Percentiles rank a stretch among this genome's conserved stretches.
Evolutionary conservation across 2,797 vertebrate genomes (phyloP).

Genomic region (Phataginus tetradactyla): DNA sequence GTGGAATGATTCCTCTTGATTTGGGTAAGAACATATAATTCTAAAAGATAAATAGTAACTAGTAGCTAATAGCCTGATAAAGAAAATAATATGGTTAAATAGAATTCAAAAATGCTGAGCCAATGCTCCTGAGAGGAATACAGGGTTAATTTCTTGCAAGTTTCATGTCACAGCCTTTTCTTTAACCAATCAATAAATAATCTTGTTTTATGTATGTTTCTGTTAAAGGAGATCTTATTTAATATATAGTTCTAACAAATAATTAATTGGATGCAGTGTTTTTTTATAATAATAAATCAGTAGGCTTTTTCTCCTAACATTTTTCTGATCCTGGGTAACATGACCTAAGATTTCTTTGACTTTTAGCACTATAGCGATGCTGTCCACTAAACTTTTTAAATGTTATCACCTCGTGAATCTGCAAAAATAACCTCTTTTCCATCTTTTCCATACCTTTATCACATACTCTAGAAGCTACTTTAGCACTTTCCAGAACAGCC

Average conservation of each 20-base stretch:
- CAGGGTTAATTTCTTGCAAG: background rate
- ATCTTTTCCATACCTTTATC: background rate
- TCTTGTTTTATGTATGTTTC: background rate
- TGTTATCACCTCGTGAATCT: background rate
- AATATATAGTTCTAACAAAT: background rate
- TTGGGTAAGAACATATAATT: background rate
- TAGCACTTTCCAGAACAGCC: background rate
- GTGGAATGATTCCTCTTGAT: background rate
- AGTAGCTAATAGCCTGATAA: background rate
- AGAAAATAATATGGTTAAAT: background rate
- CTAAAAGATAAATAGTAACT: background rate
- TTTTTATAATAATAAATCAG: background rate
- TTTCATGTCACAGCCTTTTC: background rate
- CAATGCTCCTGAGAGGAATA: background rate
- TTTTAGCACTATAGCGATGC: background rate
- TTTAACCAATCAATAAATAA: background rate
- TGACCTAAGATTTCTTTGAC: background rate
- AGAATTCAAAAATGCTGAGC: background rate
- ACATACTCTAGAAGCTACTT: background rate
- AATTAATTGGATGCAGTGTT: background rate
- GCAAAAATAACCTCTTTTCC: background rate
- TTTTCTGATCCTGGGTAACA: background rate
- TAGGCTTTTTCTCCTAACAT: background rate
- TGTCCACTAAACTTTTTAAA: background rate
- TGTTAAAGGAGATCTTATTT: background rate